Evolutionary conservation across 2,888 invertebrate genomes (phyloP).

Genomic region (Strigamia maritima): DNA sequence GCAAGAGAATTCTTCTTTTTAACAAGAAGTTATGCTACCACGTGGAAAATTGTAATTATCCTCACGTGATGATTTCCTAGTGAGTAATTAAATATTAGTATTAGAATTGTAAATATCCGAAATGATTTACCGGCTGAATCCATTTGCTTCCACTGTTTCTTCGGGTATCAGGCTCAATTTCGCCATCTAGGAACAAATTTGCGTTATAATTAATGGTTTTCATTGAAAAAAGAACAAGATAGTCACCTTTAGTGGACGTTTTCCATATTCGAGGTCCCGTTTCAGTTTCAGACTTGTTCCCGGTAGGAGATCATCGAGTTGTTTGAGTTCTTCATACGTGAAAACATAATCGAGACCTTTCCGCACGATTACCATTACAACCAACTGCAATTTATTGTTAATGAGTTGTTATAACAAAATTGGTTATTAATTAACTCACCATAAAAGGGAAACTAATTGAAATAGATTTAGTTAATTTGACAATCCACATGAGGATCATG

Average conservation of each 20-base stretch:
- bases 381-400: slow-evolving; percentile 1
- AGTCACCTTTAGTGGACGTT: not conserved
- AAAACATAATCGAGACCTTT: slow-evolving; percentile 10
- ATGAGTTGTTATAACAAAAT: not conserved
- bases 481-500: slow-evolving; percentile 36
- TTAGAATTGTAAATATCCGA: not conserved
- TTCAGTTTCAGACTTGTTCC: not conserved
- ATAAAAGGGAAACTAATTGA: slow-evolving; percentile 39
- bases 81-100: not conserved
- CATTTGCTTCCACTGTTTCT: not conserved
- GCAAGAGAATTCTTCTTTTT: not conserved
- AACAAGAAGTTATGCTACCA: not conserved
- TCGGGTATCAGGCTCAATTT: slow-evolving; percentile 15
- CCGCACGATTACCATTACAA: not conserved
- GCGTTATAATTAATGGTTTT: no score
- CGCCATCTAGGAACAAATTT: not conserved
- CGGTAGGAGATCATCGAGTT: slow-evolving; percentile 21
- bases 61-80: not conserved
- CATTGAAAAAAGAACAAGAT: no score
- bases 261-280: not conserved
- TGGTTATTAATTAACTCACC: not conserved
- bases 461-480: slow-evolving; percentile 36
- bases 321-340: slow-evolving; percentile 23
- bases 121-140: not conserved
- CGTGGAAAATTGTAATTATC: not conserved